Base-by-base conservation (phyloP, 2,888 invertebrate species). In the Dendrolimus houi region DNA sequence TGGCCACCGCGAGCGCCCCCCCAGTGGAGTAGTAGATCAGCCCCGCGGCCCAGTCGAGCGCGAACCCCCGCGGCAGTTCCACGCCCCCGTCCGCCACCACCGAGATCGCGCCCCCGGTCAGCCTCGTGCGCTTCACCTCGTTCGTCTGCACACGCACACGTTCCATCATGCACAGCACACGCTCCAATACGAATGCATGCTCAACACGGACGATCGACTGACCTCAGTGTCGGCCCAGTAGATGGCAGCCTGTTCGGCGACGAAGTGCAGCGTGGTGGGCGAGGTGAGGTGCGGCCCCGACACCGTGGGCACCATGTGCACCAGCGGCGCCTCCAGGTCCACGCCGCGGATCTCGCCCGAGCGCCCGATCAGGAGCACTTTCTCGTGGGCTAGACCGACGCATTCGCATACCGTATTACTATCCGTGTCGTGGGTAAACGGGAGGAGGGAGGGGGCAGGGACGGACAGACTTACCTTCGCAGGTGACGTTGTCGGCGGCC, bases 331-430 rank as follows among this genome's bases (percentile, higher is more conserved):
- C 60, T 93, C 92, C 65, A 96, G 83, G 83, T 97, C 96, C 60
- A 97, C 95, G 54, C 97, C 97, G 56, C 96, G 93, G 66, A 98
- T 95, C 86, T 96, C 96, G 67, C 94, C 94, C 52, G 92, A 89
- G 72, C 94, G 92, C 2, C 95, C 94, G 72, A 97, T 94, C 64
- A 97, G 87, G 62, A 97, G 83, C 58, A 97, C 95, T 71, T 93
- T 93, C 79, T 96, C 96, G 82, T 96, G 96, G 59, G 93, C 95
- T 92, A 87, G 29, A 29, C 6, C 29, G 29, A 29, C 29, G 29
- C 29, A 29, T 29, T 29, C 29, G 6, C 29, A 29, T 6, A 29
- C 29, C 29, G 29, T 29, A 29, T 29, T 6, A 29, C 29, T 29
- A 29, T 29, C 29, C 3, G 29, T 2, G 29, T 29, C 29, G 29